A percentile compares a stretch with the other conserved stretches of the same genome.
Conservation (phyloP, 2,113 vertebrate species). For the Apistogramma diplotaenia region DNA sequence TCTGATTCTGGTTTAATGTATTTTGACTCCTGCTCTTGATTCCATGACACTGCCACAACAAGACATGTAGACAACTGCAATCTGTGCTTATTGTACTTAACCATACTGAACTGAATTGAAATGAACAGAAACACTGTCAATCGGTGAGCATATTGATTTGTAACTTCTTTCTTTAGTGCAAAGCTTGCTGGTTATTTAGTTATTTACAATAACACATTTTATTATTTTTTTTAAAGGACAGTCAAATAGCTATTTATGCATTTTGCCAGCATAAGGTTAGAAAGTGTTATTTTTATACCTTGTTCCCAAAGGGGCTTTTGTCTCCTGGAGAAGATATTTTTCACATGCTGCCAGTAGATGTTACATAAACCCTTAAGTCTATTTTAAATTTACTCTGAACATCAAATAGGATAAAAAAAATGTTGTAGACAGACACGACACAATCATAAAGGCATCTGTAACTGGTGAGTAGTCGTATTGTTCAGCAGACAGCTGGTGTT, state of each 20-base stretch:
- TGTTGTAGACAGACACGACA: neutral
- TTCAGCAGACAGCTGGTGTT: neutral
- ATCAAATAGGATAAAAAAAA: neutral
- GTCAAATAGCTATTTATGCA: conserved; percentile 9
- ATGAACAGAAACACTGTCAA: neutral
- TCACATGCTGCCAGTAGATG: conserved; percentile 5
- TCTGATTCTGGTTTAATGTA: neutral
- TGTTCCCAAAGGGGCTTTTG: neutral
- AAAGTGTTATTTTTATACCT: conserved; percentile 30
- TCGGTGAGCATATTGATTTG: neutral
- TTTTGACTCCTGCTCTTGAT: neutral
- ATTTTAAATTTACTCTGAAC: neutral
- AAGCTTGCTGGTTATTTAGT: neutral
- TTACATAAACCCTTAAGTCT: conserved; percentile 13
- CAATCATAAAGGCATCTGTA: neutral
- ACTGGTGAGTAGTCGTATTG: neutral
- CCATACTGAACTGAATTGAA: too few relatives aligned
- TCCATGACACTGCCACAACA: neutral
- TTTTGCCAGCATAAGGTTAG: conserved; percentile 28
- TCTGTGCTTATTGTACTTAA: neutral
- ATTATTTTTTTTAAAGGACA: neutral
- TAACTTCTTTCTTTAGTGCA: neutral
- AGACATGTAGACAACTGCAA: neutral
- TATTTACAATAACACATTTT: neutral
- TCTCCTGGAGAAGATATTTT: neutral